Evolutionary conservation across 2,888 invertebrate species (phyloP), one percentile per base, ranked within the genome.

Genomic region (Troilus luridus): DNA sequence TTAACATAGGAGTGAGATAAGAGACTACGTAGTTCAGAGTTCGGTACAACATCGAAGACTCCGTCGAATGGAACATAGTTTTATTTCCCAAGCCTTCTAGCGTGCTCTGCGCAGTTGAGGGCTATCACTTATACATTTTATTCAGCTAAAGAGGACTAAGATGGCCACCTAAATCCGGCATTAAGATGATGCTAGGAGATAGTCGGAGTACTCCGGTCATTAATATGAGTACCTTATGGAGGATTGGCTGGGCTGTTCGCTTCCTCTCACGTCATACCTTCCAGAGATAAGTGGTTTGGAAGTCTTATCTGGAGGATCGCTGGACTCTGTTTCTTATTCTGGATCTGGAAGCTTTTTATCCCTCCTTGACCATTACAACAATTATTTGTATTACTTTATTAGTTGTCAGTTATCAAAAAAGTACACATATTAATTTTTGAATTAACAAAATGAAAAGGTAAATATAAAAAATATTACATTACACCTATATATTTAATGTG

Each of bases 121-220:
- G 1, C 56, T 56, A 85, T 85, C 85, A 85, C 0, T 85, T 85
- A 85, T 85, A 85, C 85, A 85, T 58, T 85, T 85, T 85, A 85
- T 85, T 85, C 85, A 56, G 56, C 56, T 85, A 85, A 85, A n/a
- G 56, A n/a, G 85, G 85, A 56, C 56, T 85, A 85, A 85, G 56
- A 85, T 85, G 85, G 85, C 56, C 56, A n/a, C 56, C 85, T 85
- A 56, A 85, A 85, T 54, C 85, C 85, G 56, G 85, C 85, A 85
- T 85, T 85, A 85, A 85, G 85, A 85, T 85, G 85, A 85, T 85
- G 11, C 85, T 85, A 5, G 11, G 14, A 85, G 85, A 85, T 85
- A 85, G 85, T 11, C 3, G 56, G 8, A 21, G 56, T 56, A 56
- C 85, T 58, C 11, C 0, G 2, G 17, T 56, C 85, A n/a, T 85